Evolutionary conservation across 2,113 vertebrate genomes (phyloP).

Genomic region (Okapia johnstoni): DNA sequence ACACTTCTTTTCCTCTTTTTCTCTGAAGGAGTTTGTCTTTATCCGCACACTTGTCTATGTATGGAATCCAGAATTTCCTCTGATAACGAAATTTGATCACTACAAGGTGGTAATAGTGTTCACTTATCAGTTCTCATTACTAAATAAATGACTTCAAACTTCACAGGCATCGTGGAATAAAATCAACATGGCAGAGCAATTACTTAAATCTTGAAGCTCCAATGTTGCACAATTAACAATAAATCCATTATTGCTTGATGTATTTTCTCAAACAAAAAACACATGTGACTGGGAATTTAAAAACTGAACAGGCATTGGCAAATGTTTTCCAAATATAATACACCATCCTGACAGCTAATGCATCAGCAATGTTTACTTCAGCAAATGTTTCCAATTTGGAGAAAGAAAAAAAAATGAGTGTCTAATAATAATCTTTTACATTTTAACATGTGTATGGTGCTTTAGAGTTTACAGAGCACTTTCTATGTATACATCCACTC

Average conservation of each 20-base stretch:
- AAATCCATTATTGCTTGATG: conserved; percentile 70
- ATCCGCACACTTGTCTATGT: neutral
- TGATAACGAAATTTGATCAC: conserved; percentile 27
- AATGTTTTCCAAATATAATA: conserved; percentile 73
- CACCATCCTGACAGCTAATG: conserved; percentile 72
- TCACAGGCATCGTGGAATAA: neutral
- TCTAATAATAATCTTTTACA: conserved; percentile 62
- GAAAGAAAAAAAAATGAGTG: conserved; percentile 32
- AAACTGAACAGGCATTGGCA: conserved; percentile 68
- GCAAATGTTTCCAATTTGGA: conserved; percentile 73
- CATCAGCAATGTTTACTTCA: conserved; percentile 70
- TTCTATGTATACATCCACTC: conserved; percentile 25
- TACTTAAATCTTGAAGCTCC: conserved; percentile 48
- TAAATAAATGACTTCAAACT: conserved; percentile 41
- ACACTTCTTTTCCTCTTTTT: neutral
- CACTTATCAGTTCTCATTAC: conserved; percentile 41
- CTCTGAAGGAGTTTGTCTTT: conserved; percentile 4
- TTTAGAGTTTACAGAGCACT: conserved; percentile 61
- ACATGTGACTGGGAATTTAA: conserved; percentile 70
- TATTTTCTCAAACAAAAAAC: conserved; percentile 72
- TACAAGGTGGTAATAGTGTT: neutral
- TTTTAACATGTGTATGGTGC: conserved; percentile 14
- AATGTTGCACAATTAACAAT: conserved; percentile 70
- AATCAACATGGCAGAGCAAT: conserved; percentile 5
- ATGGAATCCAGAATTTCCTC: conserved; percentile 5